These are phyloP conservation scores for Lamellibrachia satsuma DNA, from an alignment of 2,888 invertebrate species.

Conservation along the genomic window DNA sequence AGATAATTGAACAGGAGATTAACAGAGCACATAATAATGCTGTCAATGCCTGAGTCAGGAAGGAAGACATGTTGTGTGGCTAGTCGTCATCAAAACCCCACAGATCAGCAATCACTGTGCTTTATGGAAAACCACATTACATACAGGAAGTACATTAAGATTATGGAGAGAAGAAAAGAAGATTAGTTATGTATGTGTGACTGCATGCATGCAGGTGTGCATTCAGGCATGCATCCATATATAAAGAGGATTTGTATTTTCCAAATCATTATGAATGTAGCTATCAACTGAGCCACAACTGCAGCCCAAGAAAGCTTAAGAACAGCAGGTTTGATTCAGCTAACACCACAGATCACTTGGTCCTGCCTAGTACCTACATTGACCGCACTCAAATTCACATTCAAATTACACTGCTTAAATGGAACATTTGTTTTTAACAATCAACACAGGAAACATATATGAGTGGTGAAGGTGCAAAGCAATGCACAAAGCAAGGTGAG, in stretches of 20 bases:
- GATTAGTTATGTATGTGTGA: background rate
- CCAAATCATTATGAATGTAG: background rate
- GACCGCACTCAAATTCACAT: too few relatives aligned
- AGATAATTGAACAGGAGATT: background rate
- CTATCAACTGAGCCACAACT: background rate
- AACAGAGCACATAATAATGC: background rate
- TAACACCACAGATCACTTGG: background rate
- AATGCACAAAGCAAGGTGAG: too few relatives aligned
- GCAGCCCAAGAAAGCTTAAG: background rate
- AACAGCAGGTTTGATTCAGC: background rate
- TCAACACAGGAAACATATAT: too few relatives aligned
- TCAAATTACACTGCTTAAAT: too few relatives aligned
- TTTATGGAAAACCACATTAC: background rate
- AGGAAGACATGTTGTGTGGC: background rate
- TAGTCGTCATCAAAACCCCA: background rate
- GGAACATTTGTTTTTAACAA: too few relatives aligned
- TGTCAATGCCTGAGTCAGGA: background rate
- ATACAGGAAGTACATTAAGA: background rate
- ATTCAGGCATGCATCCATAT: background rate
- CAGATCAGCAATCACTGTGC: background rate
- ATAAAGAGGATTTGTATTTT: background rate
- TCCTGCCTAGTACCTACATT: too few relatives aligned
- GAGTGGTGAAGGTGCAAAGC: too few relatives aligned
- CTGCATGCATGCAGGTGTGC: background rate
- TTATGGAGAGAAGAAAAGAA: background rate